Percentiles rank a stretch among this genome's conserved stretches.
phyloP scores from a whole-genome alignment of 2,888 invertebrate genomes.

The Drosophila pseudotakahashii region DNA sequence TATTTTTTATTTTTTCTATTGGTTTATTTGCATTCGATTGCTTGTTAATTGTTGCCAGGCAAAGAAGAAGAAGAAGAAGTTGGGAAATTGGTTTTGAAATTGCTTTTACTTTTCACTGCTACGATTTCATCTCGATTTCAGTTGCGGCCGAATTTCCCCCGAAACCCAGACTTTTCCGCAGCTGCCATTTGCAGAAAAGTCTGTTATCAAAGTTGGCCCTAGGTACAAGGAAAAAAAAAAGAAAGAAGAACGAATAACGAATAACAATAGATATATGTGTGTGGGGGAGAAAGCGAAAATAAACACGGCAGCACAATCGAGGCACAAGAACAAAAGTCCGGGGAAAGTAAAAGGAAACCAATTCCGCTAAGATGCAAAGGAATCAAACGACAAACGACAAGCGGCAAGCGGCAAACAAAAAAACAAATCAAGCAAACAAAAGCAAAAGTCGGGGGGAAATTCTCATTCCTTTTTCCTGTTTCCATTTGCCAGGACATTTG shows the following conservation, averaged over 20 bases:
- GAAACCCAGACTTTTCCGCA: neutral
- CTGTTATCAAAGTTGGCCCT: conserved; percentile 24
- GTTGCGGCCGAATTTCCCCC: neutral
- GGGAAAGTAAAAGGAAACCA: conserved; percentile 36
- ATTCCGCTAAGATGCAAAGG: conserved; percentile 36
- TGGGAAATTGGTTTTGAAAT: conserved; percentile 32
- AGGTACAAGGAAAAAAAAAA: conserved; percentile 19
- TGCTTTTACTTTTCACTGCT: conserved; percentile 37
- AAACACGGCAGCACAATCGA: conserved; percentile 34
- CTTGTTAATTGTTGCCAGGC: conserved; percentile 46
- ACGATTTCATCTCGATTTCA: conserved; percentile 40
- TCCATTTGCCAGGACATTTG: neutral
- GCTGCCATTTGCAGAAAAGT: conserved; percentile 32
- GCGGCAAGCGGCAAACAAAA: conserved; percentile 13
- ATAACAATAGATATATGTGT: conserved; percentile 28
- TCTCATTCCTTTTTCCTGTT: neutral
- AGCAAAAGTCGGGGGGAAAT: neutral
- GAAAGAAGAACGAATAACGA: conserved; percentile 15
- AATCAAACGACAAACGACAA: conserved; percentile 28
- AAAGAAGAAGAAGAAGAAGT: conserved; percentile 5
- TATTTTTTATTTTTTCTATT: conserved; percentile 11
- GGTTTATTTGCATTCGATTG: conserved; percentile 38
- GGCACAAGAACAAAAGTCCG: conserved; percentile 30
- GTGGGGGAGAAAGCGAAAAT: conserved; percentile 6
- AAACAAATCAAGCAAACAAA: conserved; percentile 36